phyloP scores from a whole-genome alignment of 2,797 vertebrate genomes.

The Sebastes cheni region DNA sequence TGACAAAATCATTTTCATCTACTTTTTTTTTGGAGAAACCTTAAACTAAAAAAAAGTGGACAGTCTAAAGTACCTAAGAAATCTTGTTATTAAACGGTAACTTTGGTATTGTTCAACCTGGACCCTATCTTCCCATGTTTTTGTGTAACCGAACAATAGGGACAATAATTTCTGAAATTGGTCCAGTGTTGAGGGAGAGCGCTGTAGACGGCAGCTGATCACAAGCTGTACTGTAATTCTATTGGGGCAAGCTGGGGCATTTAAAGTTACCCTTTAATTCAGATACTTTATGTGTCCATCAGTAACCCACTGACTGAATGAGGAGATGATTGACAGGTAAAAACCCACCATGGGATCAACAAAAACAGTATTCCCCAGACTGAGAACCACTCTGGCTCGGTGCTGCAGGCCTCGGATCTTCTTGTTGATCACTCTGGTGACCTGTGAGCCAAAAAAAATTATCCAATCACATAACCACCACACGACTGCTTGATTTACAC shows the following conservation, averaged over 20 bases:
- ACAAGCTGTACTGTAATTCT: no score
- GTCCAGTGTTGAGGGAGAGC: no score
- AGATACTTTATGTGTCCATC: neutral
- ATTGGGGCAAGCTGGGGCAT: no score
- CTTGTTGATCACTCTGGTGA: conserved; percentile 83
- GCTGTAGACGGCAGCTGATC: no score
- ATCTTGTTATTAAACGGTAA: neutral
- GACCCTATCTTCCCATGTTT: no score
- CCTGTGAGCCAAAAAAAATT: conserved; percentile 69
- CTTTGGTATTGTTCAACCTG: no score
- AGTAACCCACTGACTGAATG: neutral
- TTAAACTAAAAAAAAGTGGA: neutral
- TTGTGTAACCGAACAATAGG: no score
- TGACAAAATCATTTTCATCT: neutral
- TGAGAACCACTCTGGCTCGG: conserved; percentile 85
- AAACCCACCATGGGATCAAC: conserved; percentile 90
- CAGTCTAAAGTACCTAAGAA: neutral
- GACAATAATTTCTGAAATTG: no score
- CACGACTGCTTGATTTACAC: fast-evolving
- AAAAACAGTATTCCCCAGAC: conserved; percentile 89
- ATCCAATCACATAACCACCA: neutral
- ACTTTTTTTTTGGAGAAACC: neutral
- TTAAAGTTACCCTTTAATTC: neutral
- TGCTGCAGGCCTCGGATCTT: conserved; percentile 89
- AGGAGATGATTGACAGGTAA: neutral